Conservation (phyloP, 2,113 vertebrate species). For the Datnioides undecimradiatus region DNA sequence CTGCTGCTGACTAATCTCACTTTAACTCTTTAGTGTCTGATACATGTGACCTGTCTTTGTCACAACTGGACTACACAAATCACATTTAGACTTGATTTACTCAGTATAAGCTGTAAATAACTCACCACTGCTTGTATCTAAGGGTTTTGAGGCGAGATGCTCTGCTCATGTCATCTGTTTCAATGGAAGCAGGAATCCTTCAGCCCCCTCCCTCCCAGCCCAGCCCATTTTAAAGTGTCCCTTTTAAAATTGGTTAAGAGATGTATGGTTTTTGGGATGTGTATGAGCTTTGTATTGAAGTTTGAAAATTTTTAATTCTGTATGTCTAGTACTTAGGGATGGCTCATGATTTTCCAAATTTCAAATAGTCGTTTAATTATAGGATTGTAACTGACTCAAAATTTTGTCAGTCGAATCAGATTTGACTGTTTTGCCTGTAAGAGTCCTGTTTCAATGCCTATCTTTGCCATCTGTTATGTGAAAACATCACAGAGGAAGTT, state of each 20-base stretch:
- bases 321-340: slow-evolving; percentile 28
- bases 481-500: too few relatives aligned
- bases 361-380: too few relatives aligned
- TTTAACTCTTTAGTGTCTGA: slow-evolving; percentile 62
- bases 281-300: slow-evolving; percentile 55
- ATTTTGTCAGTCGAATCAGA: too few relatives aligned
- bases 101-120: slow-evolving; percentile 81
- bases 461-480: too few relatives aligned
- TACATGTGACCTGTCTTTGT: slow-evolving; percentile 56
- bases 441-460: too few relatives aligned
- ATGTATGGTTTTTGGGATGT: slow-evolving; percentile 56
- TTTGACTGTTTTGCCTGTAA: too few relatives aligned
- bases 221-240: slow-evolving; percentile 73
- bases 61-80: slow-evolving; percentile 67
- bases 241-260: slow-evolving; percentile 46
- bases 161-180: slow-evolving; percentile 53
- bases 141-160: slow-evolving; percentile 52
- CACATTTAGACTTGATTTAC: slow-evolving; percentile 62
- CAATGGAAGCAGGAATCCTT: slow-evolving; percentile 54
- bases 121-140: slow-evolving; percentile 70
- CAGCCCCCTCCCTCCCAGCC: too few relatives aligned
- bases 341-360: too few relatives aligned
- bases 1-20: slow-evolving; percentile 66
- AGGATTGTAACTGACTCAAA: too few relatives aligned
- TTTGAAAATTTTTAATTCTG: slow-evolving; percentile 60